Conservation (phyloP, 2,113 vertebrate species). For the Clarias macrocephalus region DNA sequence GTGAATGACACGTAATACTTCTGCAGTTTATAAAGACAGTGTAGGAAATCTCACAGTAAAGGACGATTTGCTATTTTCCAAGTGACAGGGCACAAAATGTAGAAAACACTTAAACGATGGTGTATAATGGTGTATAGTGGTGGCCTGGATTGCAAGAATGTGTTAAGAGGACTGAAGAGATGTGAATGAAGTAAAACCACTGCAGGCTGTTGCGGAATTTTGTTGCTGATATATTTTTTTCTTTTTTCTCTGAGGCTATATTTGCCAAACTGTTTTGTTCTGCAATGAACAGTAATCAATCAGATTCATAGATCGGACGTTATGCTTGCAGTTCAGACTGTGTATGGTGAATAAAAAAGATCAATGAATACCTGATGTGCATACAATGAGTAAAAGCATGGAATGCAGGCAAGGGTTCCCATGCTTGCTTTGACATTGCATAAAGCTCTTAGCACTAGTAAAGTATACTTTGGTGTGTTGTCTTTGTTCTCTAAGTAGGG, state of each 20-base stretch:
- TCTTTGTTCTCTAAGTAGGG: not conserved
- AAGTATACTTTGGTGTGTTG: not conserved
- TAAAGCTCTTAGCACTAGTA: not conserved
- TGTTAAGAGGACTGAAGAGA: not conserved
- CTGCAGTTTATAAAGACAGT: not conserved
- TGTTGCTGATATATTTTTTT: not conserved
- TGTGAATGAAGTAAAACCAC: not conserved
- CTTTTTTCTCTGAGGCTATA: not conserved
- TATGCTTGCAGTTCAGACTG: conserved; percentile 6
- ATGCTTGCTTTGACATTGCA: not conserved
- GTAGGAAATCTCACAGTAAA: not conserved
- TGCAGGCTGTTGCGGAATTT: not conserved
- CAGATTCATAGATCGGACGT: conserved; percentile 13
- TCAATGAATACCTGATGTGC: conserved; percentile 14
- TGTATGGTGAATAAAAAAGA: conserved; percentile 16
- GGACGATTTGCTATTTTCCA: not conserved
- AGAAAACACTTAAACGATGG: not conserved
- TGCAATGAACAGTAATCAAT: conserved; percentile 11
- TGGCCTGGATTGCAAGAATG: not conserved
- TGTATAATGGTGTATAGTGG: not conserved
- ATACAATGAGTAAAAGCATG: conserved; percentile 5
- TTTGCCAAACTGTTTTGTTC: conserved; percentile 6
- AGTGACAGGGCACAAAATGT: not conserved
- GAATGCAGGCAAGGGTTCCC: not conserved
- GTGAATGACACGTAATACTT: not conserved